A percentile compares a stretch with the other conserved stretches of the same genome.
Evolutionary conservation across 2,888 invertebrate species (phyloP).

Genomic region (Erebia ligea): DNA sequence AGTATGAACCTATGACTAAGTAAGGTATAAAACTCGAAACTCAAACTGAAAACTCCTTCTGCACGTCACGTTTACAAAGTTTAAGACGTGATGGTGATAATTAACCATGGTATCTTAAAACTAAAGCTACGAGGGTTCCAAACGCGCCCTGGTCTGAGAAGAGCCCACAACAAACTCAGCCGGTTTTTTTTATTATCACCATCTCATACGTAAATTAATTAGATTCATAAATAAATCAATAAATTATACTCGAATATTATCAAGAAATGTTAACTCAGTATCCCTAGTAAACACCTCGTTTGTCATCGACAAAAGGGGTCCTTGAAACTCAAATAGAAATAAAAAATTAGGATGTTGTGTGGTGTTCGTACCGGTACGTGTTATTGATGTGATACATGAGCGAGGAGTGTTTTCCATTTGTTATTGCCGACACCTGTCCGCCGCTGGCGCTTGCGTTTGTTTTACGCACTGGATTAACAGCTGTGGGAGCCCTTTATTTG

Average conservation of each 20-base stretch:
- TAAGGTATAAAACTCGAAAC: no score
- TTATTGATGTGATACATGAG: constrained; percentile 29
- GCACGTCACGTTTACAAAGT: no score
- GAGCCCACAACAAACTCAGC: no score
- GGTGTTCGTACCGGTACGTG: neutral
- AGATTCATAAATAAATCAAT: no score
- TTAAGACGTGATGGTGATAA: no score
- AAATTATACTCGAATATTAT: neutral
- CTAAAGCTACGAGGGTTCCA: no score
- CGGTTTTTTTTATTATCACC: no score
- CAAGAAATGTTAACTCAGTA: neutral
- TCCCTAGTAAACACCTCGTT: neutral
- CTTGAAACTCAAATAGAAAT: neutral
- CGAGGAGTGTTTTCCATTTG: constrained; percentile 24
- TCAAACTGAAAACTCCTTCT: no score
- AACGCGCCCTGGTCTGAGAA: no score
- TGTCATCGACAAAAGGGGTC: neutral
- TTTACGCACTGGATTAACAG: constrained; percentile 21
- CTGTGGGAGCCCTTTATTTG: constrained; percentile 5
- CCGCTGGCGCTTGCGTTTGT: constrained; percentile 16
- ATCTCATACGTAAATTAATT: no score
- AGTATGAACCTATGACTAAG: no score
- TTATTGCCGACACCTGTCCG: constrained; percentile 26
- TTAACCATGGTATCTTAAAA: no score
- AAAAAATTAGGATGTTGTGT: constrained; percentile 11